Evolutionary conservation across 2,888 invertebrate species (phyloP).

Genomic region (Agonopterix subpropinquella): DNA sequence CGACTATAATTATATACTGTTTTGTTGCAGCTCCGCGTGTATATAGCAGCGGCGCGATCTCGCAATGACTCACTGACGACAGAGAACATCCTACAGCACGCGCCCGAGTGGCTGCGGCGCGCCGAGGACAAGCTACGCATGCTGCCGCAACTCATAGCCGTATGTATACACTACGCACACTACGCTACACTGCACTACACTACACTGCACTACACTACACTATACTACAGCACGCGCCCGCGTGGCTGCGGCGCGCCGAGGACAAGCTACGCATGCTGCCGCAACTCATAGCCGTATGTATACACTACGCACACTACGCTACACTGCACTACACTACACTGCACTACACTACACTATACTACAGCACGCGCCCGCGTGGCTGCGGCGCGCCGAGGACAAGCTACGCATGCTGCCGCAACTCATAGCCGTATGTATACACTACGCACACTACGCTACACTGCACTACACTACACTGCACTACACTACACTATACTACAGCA

Average conservation of each 20-base stretch:
- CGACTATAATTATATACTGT: too few relatives aligned
- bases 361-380: not conserved
- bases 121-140: not conserved
- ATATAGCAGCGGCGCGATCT: too few relatives aligned
- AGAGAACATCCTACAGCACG: not conserved
- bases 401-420: not conserved
- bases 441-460: too few relatives aligned
- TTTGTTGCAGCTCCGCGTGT: too few relatives aligned
- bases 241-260: not conserved
- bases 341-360: too few relatives aligned
- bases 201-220: too few relatives aligned
- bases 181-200: too few relatives aligned
- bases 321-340: too few relatives aligned
- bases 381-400: not conserved
- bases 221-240: not conserved
- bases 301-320: not conserved
- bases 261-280: not conserved
- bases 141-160: not conserved
- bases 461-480: too few relatives aligned
- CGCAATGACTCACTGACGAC: too few relatives aligned
- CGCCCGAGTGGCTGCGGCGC: not conserved
- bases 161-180: not conserved
- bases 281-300: not conserved
- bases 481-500: too few relatives aligned
- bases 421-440: not conserved